These are phyloP conservation scores for Dasysyrphus albostriatus DNA, from an alignment of 2,888 invertebrate genomes.

Conservation along the genomic window DNA sequence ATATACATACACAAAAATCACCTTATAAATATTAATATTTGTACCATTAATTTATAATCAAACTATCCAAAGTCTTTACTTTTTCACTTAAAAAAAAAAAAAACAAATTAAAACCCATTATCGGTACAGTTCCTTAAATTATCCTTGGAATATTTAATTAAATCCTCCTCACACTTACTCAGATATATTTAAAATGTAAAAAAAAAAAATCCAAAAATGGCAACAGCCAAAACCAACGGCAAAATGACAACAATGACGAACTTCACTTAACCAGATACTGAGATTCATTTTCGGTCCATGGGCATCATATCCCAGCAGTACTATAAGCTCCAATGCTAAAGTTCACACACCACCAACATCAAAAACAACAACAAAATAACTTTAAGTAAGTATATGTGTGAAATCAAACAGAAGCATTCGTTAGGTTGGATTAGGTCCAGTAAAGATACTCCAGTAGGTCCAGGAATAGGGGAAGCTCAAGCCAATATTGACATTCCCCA, in stretches of 20 bases:
- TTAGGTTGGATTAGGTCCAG: constrained; percentile 60
- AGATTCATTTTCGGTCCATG: constrained; percentile 68
- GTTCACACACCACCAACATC: constrained; percentile 56
- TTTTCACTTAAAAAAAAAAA: not conserved
- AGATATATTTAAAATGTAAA: constrained; percentile 32
- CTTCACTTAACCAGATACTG: constrained; percentile 71
- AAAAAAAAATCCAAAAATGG: constrained; percentile 16
- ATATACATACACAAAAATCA: not conserved
- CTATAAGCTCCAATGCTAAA: constrained; percentile 56
- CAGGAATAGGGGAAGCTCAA: constrained; percentile 53
- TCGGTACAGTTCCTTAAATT: not conserved
- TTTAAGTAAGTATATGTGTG: constrained; percentile 22
- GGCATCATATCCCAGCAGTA: constrained; percentile 48
- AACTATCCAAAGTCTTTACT: not conserved
- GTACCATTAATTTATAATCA: not conserved
- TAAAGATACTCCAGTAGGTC: constrained; percentile 40
- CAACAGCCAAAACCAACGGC: constrained; percentile 29
- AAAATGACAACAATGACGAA: constrained; percentile 69
- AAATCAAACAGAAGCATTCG: constrained; percentile 53
- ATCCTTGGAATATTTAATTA: constrained; percentile 21
- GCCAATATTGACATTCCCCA: constrained; percentile 38
- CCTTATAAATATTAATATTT: not conserved
- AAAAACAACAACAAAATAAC: not conserved
- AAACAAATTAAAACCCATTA: not conserved
- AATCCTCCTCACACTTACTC: constrained; percentile 56